Evolutionary conservation across 2,797 vertebrate species (phyloP), one percentile per base, ranked within the genome.

Genomic region (Linurgus olivaceus): DNA sequence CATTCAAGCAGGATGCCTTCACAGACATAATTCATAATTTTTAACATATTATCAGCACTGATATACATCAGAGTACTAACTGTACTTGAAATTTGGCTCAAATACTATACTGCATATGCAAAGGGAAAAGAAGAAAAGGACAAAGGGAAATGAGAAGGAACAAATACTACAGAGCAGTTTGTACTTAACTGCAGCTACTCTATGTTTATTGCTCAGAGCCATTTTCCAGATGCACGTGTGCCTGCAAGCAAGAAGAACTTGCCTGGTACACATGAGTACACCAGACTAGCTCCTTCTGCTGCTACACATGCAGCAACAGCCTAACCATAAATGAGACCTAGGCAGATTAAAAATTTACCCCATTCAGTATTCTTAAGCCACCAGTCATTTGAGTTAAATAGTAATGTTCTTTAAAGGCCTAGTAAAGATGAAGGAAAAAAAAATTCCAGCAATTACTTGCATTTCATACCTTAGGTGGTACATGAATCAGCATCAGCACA

Each of bases 381-480:
- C 8, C 18, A 67, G 12, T 48, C 45, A 72, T 54, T 44, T 55
- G 3, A 82, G 10, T 24, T 67, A 63, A 6, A 31, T 23, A 33
- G 11, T 88, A 37, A 52, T 31, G 35, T 25, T 74, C 76, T 74
- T 68, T 52, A 66, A 90, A 79, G 10, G 13, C 4, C 25, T 65
- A 47, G 10, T 31, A 59, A 75, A 33, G 13, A 54, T 52, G 1
- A 13, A 50, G 14, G 47, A 76, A 75, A 57, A 11, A 70, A 57
- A 21, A 8, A 28, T 37, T 67, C 10, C 10, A 62, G 11, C 11
- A 70, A 59, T 23, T 76, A 63, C 13, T 81, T 92, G 7, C 8
- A 88, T 84, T 90, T 94, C 86, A 68, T 86, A 92, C 71, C 82
- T 90, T 31, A 52, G 38, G n/a, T 50, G 2, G 17, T 14, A 65